Percentiles rank a stretch among this genome's conserved stretches.
Conservation (phyloP, 2,888 invertebrate genomes). For the Agonopterix alstromeriana region DNA sequence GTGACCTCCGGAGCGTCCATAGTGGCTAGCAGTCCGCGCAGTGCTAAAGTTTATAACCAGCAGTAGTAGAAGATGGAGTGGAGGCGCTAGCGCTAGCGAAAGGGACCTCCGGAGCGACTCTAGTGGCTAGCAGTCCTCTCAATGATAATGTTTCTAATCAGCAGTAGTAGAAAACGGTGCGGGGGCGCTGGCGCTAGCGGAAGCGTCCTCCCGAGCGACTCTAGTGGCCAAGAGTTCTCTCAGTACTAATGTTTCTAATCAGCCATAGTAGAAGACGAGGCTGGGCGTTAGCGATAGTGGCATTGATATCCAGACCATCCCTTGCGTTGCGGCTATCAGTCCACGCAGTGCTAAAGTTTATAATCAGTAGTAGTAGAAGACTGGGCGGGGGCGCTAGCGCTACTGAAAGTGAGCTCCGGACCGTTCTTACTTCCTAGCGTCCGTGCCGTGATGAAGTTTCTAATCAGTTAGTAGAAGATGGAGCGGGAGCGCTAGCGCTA, state of each 20-base stretch:
- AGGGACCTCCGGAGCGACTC: conserved; percentile 13
- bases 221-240: no score
- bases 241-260: background rate
- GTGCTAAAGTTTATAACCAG: conserved; percentile 84
- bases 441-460: conserved; percentile 85
- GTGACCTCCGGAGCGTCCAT: conserved; percentile 15
- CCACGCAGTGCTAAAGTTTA: conserved; percentile 49
- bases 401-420: conserved; percentile 1
- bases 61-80: conserved; percentile 47
- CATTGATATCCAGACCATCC: conserved; percentile 9
- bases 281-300: conserved; percentile 18
- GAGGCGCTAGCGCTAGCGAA: conserved; percentile 18
- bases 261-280: conserved; percentile 55
- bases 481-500: conserved; percentile 22
- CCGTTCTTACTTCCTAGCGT: conserved; percentile 59
- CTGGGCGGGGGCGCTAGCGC: conserved; percentile 28
- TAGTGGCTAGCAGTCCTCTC: conserved; percentile 78
- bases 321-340: conserved; percentile 76
- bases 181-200: no score
- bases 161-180: no score
- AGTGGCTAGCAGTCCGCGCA: conserved; percentile 80
- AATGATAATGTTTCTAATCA: conserved; percentile 79
- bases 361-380: conserved; percentile 41
- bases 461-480: conserved; percentile 69
- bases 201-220: no score